These are phyloP conservation scores for Porites lobata DNA, from an alignment of 92 coral and sea anemone genomes.

Conservation along the genomic window DNA sequence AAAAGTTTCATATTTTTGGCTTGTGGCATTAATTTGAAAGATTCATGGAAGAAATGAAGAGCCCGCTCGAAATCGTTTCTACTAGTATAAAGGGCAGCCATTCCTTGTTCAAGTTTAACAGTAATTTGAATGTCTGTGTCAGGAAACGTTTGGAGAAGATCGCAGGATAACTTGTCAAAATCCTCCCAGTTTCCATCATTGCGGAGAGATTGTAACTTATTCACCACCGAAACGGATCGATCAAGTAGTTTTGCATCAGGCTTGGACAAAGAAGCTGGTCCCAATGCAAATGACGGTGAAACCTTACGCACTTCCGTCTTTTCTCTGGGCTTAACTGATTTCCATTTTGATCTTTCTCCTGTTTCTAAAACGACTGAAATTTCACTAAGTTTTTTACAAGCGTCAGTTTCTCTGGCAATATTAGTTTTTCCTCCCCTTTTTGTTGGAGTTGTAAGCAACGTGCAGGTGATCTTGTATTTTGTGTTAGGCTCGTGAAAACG, in stretches of 20 bases:
- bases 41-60: conserved; percentile 39
- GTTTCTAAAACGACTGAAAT: conserved; percentile 37
- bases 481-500: conserved; percentile 58
- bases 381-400: conserved; percentile 38
- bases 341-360: neutral
- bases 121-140: conserved; percentile 65
- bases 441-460: conserved; percentile 32
- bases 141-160: conserved; percentile 28
- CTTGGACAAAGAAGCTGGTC: conserved; percentile 37
- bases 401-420: no score
- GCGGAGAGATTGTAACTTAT: conserved; percentile 60
- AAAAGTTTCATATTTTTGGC: conserved; percentile 32
- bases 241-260: conserved; percentile 3
- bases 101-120: conserved; percentile 66
- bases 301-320: neutral
- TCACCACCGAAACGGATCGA: conserved; percentile 57
- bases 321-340: conserved; percentile 3
- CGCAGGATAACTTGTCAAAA: conserved; percentile 33
- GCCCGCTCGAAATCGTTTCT: conserved; percentile 56
- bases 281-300: neutral
- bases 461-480: conserved; percentile 35
- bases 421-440: conserved; percentile 26
- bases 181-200: conserved; percentile 74
- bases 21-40: conserved; percentile 17
- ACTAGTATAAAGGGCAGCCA: conserved; percentile 55